Conservation (phyloP, 2,888 invertebrate genomes). For the Rhimphoctona megacephalus region DNA sequence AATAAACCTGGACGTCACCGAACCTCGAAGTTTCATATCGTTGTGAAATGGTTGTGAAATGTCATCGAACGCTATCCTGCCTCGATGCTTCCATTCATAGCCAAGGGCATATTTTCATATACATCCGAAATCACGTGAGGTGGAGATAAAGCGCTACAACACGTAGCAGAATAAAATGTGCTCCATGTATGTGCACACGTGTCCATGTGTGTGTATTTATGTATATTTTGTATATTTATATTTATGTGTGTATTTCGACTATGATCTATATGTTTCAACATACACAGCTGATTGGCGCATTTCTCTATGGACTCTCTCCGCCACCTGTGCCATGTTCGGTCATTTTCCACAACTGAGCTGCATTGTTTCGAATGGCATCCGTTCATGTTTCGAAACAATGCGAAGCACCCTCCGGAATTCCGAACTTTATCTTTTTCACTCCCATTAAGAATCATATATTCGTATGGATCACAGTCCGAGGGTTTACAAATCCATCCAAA, state of each 20-base stretch:
- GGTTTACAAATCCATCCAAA: slow-evolving; percentile 17
- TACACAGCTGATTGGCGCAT: slow-evolving; percentile 57
- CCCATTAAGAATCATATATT: slow-evolving; percentile 26
- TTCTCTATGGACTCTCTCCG: slow-evolving; percentile 32
- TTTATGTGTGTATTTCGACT: not conserved
- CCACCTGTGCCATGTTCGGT: slow-evolving; percentile 56
- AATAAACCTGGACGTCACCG: slow-evolving; percentile 22
- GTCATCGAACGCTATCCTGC: slow-evolving; percentile 24
- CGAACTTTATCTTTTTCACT: slow-evolving; percentile 26
- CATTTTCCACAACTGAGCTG: slow-evolving; percentile 63
- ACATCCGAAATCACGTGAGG: slow-evolving; percentile 17
- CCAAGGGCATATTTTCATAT: slow-evolving; percentile 52
- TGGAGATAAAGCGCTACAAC: slow-evolving; percentile 24
- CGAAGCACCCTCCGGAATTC: slow-evolving; percentile 12
- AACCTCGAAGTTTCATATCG: slow-evolving; percentile 37
- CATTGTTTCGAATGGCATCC: slow-evolving; percentile 63
- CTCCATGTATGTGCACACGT: not conserved
- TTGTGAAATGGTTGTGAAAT: slow-evolving; percentile 31
- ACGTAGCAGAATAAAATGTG: slow-evolving; percentile 10
- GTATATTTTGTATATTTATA: too few species aligned
- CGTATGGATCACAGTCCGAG: slow-evolving; percentile 18
- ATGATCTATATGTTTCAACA: not conserved
- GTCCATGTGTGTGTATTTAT: not conserved
- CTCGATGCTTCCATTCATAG: slow-evolving; percentile 5
- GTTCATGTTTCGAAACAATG: slow-evolving; percentile 62